Base-by-base conservation (phyloP, 2,113 vertebrate genomes). In the Salvelinus fontinalis region DNA sequence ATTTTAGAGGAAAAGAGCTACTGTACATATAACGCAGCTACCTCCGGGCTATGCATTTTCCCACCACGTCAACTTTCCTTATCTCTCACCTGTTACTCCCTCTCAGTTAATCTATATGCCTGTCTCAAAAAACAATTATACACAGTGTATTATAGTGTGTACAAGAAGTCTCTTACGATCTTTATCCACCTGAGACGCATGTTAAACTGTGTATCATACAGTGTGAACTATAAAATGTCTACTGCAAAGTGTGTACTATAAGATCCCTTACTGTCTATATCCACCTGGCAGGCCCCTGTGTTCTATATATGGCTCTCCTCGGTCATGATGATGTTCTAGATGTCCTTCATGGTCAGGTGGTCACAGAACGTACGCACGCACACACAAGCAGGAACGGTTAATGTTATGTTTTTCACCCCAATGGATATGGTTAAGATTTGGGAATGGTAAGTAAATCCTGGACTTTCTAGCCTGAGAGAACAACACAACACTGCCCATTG, bases 301-400 rank as follows among this genome's bases (percentile, higher is more conserved):
- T 96, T 98, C 90, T 95, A 95, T 90, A 99, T 95, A 94, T 98
- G 97, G 89, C 96, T 98, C 83, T 98, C 97, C 93, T 99, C 97
- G 0, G 96, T 99, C 97, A 98, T 97, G 91, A 99, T 99, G 91
- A 99, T 99, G 91, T 97, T 98, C 92, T 99, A 97, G 1, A 99
- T 99, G 95, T 99, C 98, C 89, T 97, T 98, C 97, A 99, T 99
- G 90, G 97, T 96, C 79, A 99, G 94, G 88, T 99, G 98, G 84
- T 99, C 98, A 1, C 97, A 99, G 94, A 99, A 99, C 26, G 97
- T 98, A 26, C 34, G 26, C 44, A 26, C n/a, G 24, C 70, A 84
- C 27, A 86, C 54, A 75, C 68, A 75, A 2, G 51, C 29, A 59
- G 24, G 22, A 29, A 12, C 3, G 4, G 66, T 27, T 54, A 11